Evolutionary conservation across 1,140 invertebrate species (phyloP).

Genomic region (Kradibia gibbosae): DNA sequence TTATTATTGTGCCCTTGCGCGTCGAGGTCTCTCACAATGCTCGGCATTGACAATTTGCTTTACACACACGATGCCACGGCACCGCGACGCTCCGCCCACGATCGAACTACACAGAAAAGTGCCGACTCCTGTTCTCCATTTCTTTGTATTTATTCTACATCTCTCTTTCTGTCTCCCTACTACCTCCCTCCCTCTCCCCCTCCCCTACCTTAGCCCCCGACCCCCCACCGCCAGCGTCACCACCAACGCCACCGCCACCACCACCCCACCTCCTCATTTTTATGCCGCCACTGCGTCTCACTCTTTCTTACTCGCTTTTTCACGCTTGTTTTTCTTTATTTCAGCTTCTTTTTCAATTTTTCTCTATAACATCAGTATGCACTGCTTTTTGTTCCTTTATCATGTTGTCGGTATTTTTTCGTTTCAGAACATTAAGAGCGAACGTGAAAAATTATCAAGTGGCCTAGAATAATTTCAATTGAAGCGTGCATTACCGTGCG

Average conservation of each 20-base stretch:
- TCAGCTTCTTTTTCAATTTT: background rate
- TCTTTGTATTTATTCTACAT: background rate
- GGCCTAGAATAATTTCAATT: slow-evolving; percentile 4
- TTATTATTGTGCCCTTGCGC: slow-evolving; percentile 65
- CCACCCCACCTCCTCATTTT: background rate
- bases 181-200: background rate
- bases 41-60: slow-evolving; percentile 70
- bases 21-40: slow-evolving; percentile 61
- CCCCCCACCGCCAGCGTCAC: background rate
- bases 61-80: slow-evolving; percentile 65
- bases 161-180: background rate
- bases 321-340: background rate
- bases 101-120: slow-evolving; percentile 65
- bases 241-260: no score
- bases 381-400: background rate
- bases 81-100: slow-evolving; percentile 69
- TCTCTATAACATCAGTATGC: background rate
- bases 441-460: slow-evolving; percentile 31
- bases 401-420: background rate
- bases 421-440: background rate
- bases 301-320: background rate
- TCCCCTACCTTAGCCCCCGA: background rate
- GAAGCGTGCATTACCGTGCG: background rate
- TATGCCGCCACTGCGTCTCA: no score
- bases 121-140: slow-evolving; percentile 53